phyloP scores from a whole-genome alignment of 2,888 invertebrate genomes.

The Watsonalla binaria region DNA sequence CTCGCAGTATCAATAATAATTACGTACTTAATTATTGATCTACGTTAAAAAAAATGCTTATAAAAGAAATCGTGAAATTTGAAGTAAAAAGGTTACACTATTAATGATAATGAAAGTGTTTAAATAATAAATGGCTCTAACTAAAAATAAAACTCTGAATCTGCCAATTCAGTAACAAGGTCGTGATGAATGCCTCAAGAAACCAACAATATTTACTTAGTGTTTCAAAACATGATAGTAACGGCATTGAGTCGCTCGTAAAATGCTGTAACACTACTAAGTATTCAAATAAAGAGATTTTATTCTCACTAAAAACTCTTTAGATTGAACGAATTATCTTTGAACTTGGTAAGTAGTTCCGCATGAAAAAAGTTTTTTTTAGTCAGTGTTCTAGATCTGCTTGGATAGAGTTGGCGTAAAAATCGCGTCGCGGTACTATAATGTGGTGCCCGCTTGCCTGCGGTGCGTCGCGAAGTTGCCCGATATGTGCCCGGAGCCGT shows the following conservation, averaged over 20 bases:
- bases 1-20: background rate
- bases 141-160: background rate
- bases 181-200: background rate
- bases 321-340: too few species aligned
- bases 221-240: conserved; percentile 3
- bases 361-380: background rate
- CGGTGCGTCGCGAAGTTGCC: conserved; percentile 94
- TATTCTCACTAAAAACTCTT: too few species aligned
- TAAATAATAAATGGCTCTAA: background rate
- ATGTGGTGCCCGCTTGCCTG: conserved; percentile 81
- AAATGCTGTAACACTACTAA: background rate
- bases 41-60: too few species aligned
- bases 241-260: conserved; percentile 1
- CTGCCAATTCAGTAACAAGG: background rate
- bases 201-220: background rate
- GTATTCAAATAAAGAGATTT: background rate
- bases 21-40: too few species aligned
- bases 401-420: conserved; percentile 39
- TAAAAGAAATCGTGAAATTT: too few species aligned
- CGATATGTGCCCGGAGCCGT: conserved; percentile 92
- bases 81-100: too few species aligned
- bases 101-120: background rate
- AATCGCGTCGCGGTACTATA: conserved; percentile 7
- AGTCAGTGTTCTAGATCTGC: background rate
- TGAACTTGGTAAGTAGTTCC: background rate